These are phyloP conservation scores for Euplagia quadripunctaria DNA, from an alignment of 2,888 invertebrate genomes.

Conservation along the genomic window DNA sequence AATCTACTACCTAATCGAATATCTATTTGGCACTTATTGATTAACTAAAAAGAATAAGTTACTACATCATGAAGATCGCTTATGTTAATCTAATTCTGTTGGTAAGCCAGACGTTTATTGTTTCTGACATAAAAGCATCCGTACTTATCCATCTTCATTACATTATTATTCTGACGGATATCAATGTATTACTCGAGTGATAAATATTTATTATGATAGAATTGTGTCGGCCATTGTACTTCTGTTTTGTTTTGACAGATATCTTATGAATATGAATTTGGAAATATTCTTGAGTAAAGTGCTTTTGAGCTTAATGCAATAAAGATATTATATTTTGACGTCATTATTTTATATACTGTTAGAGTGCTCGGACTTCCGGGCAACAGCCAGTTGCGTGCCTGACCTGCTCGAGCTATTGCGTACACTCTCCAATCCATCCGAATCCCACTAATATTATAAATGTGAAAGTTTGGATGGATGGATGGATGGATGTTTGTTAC, in stretches of 20 bases:
- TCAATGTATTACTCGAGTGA: slow-evolving; percentile 48
- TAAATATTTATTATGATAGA: slow-evolving; percentile 36
- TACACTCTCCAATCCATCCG: no score
- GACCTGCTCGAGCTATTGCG: no score
- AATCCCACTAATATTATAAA: no score
- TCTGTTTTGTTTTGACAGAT: slow-evolving; percentile 15
- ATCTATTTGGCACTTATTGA: neutral
- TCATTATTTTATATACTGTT: neutral
- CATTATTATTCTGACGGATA: slow-evolving; percentile 45
- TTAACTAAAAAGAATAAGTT: slow-evolving; percentile 6
- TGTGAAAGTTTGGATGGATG: no score
- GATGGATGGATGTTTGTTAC: no score
- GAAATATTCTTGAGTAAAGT: slow-evolving; percentile 5
- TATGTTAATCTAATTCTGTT: slow-evolving; percentile 33
- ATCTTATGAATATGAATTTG: slow-evolving; percentile 3
- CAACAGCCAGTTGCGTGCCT: no score
- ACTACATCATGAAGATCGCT: slow-evolving; percentile 32
- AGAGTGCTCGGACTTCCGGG: no score
- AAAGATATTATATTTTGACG: neutral
- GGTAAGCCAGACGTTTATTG: slow-evolving; percentile 39
- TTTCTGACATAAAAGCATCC: slow-evolving; percentile 40
- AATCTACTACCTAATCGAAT: neutral
- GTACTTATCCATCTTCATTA: slow-evolving; percentile 51
- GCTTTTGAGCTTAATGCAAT: neutral
- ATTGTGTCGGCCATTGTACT: slow-evolving; percentile 25